phyloP scores from a whole-genome alignment of 1,140 invertebrate species.

The Dryas iulia region DNA sequence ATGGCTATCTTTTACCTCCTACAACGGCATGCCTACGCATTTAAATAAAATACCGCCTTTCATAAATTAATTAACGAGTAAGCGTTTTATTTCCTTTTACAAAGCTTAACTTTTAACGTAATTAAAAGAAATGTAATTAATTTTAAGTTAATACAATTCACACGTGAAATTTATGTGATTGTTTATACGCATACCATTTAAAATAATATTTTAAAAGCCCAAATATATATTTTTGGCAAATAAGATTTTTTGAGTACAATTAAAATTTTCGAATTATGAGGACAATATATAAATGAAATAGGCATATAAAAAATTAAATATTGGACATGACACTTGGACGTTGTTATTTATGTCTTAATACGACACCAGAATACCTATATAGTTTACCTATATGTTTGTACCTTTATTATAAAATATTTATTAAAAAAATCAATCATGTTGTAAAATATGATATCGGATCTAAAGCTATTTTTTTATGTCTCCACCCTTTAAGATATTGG shows the following conservation, averaged over 20 bases:
- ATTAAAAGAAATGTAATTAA: neutral
- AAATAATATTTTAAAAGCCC: no score
- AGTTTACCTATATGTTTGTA: neutral
- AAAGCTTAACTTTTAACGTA: neutral
- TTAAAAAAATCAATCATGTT: neutral
- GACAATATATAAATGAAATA: neutral
- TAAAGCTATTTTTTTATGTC: conserved; percentile 21
- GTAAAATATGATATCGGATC: neutral
- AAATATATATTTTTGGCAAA: no score
- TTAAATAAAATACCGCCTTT: conserved; percentile 1
- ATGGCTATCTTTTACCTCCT: conserved; percentile 18
- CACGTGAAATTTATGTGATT: no score
- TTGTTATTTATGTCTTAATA: neutral
- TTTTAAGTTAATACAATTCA: neutral
- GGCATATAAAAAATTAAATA: neutral
- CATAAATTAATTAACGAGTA: neutral
- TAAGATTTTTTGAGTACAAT: no score
- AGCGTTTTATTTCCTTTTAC: neutral
- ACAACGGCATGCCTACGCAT: conserved; percentile 1
- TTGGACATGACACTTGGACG: no score
- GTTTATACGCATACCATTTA: no score
- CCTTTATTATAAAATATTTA: no score
- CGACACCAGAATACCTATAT: neutral
- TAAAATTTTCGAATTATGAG: no score
- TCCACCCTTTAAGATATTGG: conserved; percentile 24